phyloP scores from a whole-genome alignment of 2,888 invertebrate species.

The Chymomyza caudatula region DNA sequence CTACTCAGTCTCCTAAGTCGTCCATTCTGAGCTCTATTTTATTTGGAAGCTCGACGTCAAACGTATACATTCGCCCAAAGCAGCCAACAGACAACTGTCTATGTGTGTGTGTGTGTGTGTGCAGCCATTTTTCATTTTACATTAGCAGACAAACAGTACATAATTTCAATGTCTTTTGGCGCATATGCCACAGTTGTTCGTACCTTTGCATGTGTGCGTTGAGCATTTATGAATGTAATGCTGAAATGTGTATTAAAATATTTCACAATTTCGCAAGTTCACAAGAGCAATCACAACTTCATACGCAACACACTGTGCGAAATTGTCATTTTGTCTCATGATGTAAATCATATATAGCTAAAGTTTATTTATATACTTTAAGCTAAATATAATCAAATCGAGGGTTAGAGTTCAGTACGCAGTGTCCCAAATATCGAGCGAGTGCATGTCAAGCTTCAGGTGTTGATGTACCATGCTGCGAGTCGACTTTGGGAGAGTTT shows the following conservation, averaged over 20 bases:
- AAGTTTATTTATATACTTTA: too few species aligned
- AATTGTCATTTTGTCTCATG: too few species aligned
- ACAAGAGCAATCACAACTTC: background rate
- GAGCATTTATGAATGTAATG: background rate
- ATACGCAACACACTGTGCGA: too few species aligned
- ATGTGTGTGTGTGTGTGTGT: background rate
- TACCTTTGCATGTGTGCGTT: background rate
- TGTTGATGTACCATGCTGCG: too few species aligned
- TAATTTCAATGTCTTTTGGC: background rate
- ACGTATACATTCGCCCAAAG: slow-evolving; percentile 26
- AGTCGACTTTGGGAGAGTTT: too few species aligned
- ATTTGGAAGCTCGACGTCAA: slow-evolving; percentile 14
- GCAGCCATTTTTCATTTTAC: slow-evolving; percentile 1
- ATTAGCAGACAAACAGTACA: background rate
- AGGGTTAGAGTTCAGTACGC: too few species aligned
- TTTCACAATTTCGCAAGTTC: background rate
- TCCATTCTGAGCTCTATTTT: background rate
- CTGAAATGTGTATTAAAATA: background rate
- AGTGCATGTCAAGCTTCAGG: too few species aligned
- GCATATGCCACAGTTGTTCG: background rate
- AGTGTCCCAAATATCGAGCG: too few species aligned
- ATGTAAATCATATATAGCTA: too few species aligned
- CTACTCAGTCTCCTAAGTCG: background rate
- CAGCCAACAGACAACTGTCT: background rate
- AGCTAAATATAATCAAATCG: too few species aligned